Percentiles rank a stretch among this genome's conserved stretches.
Evolutionary conservation across 1,140 invertebrate genomes (phyloP).

Genomic region (Hirudo medicinalis): DNA sequence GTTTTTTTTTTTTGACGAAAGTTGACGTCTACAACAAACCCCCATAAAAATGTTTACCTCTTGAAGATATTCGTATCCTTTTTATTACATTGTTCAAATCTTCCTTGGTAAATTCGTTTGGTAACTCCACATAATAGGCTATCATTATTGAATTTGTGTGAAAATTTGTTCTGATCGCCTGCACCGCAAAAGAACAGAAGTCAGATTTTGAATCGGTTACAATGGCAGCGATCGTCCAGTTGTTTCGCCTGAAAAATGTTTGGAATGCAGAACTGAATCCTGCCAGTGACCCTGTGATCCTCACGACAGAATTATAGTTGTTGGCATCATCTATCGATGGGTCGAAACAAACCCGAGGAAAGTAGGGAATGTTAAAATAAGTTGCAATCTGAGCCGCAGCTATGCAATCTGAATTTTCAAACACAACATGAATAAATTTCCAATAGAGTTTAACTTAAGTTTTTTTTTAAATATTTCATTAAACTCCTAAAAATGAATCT

Average conservation of each 20-base stretch:
- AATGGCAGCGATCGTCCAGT: background rate
- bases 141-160: background rate
- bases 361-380: background rate
- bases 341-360: constrained; percentile 5
- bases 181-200: background rate
- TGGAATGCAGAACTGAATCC: background rate
- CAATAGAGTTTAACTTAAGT: no score
- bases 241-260: constrained; percentile 7
- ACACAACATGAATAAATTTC: no score
- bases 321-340: background rate
- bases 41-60: no score
- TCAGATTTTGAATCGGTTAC: background rate
- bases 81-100: no score
- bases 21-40: no score
- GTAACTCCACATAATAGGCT: background rate
- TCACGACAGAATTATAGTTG: background rate
- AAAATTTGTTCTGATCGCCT: background rate
- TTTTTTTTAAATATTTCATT: no score
- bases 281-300: background rate
- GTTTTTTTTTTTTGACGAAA: no score
- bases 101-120: background rate
- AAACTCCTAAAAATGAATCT: no score
- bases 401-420: background rate
- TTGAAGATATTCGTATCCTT: no score
- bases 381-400: background rate